Evolutionary conservation across 2,113 vertebrate species (phyloP), one percentile per base, ranked within the genome.

Genomic region (Orycteropus afer): DNA sequence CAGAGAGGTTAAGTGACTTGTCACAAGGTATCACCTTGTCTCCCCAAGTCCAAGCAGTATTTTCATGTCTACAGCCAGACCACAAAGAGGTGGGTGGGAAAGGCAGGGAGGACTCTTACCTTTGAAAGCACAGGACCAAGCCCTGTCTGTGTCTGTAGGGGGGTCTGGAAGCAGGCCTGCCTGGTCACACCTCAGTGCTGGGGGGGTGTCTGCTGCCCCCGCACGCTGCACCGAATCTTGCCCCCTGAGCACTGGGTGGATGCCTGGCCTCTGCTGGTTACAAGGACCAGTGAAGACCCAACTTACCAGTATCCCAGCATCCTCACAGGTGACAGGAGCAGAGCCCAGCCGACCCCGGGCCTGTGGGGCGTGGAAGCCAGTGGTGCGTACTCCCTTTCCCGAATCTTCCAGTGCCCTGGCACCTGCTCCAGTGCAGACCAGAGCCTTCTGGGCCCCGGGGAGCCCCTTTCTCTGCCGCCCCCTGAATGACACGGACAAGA

Each of bases 341-440:
- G 12, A 55, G 42, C 45, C 9, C 9, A 2, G n/a, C 12, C 47
- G 22, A 15, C 4, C 2, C 42, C 67, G 23, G 11, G 15, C 42
- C 51, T 37, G 25, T 32, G 67, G 20, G 11, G 7, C 0, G 5
- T 15, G 81, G 40, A 7, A 0, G 2, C 42, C 1, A 0, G 51
- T 1, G 0, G 1, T 17, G 4, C 1, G 5, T 0, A 0, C 32
- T 18, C 1, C 57, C 49, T 29, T 5, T 67, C 13, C 8, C 9
- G 42, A 37, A 14, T 7, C 34, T 8, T 61, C 71, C 18, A 5
- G 23, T 45, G 73, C n/a, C 63, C 61, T 53, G 77, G n/a, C 20
- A 2, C 34, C 37, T 55, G n/a, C 59, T 45, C 55, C 18, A 7
- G 61, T 57, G 49, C 77, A 22, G 59, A 45, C 55, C 27, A n/a